Evolutionary conservation across 2,797 vertebrate species (phyloP).

Genomic region (Ctenochaetus hawaiiensis): DNA sequence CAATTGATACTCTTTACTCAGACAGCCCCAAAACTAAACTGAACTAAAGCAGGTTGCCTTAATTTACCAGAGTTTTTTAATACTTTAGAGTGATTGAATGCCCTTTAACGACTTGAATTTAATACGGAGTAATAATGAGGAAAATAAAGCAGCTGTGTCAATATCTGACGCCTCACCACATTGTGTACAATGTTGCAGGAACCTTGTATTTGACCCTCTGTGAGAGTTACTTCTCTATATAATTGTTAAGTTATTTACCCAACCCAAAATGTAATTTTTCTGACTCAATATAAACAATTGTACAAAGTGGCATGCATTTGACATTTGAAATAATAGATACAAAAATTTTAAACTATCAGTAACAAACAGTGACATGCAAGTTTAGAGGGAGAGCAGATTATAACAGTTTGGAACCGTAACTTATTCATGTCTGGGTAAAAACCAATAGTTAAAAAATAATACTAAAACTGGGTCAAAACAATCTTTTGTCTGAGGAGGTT

Average conservation of each 20-base stretch:
- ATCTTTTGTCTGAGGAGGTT: too few species aligned
- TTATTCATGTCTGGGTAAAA: too few species aligned
- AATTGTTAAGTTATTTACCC: neutral
- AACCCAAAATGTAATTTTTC: neutral
- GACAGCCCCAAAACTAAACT: neutral
- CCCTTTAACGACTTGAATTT: neutral
- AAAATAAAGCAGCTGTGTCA: neutral
- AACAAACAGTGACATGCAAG: neutral
- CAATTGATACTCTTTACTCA: neutral
- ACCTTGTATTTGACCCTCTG: neutral
- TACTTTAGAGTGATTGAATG: neutral
- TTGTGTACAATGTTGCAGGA: neutral
- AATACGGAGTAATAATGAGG: neutral
- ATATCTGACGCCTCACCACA: neutral
- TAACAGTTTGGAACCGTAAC: too few species aligned
- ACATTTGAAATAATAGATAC: neutral
- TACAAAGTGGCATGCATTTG: neutral
- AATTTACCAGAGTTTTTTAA: conserved; percentile 16
- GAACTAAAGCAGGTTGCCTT: neutral
- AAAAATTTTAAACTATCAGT: neutral
- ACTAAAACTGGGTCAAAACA: too few species aligned
- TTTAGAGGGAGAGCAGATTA: too few species aligned
- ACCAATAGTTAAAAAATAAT: too few species aligned
- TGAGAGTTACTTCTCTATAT: neutral
- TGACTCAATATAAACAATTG: neutral